phyloP scores from a whole-genome alignment of 2,113 vertebrate species.

The Sinocyclocheilus anshuiensis region DNA sequence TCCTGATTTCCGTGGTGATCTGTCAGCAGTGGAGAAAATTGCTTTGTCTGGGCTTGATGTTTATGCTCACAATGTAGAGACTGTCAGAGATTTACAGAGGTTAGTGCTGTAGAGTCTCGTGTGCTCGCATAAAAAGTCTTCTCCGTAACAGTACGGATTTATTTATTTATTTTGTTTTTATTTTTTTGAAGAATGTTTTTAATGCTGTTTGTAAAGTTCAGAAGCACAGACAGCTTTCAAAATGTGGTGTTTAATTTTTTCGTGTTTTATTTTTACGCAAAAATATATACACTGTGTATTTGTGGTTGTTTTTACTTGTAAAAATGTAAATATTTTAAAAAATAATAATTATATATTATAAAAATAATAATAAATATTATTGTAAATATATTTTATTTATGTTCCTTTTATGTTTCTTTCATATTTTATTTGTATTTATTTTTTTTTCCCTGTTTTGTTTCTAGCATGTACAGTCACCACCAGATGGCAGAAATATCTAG shows the following conservation, averaged over 20 bases:
- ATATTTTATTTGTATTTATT: neutral
- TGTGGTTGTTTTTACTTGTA: neutral
- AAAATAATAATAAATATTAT: too few species aligned
- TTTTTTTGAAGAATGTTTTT: neutral
- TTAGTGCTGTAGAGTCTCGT: slow-evolving; percentile 53
- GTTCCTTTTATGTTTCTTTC: neutral
- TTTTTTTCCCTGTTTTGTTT: neutral
- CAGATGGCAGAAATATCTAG: slow-evolving; percentile 55
- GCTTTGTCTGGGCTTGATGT: slow-evolving; percentile 90
- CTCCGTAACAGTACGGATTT: too few species aligned
- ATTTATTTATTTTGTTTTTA: too few species aligned
- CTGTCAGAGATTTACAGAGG: slow-evolving; percentile 91
- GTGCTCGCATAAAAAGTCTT: too few species aligned
- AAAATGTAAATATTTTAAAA: neutral
- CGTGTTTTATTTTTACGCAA: neutral
- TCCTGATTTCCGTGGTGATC: slow-evolving; percentile 92
- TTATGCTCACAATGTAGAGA: slow-evolving; percentile 96
- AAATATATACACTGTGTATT: neutral
- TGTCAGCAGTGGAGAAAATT: slow-evolving; percentile 85
- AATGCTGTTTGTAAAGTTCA: neutral
- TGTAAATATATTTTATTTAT: too few species aligned
- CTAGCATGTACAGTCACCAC: slow-evolving; percentile 47
- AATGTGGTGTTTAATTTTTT: neutral
- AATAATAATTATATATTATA: neutral
- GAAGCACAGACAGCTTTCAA: neutral